phyloP scores from a whole-genome alignment of 2,888 invertebrate genomes.

The Iphiclides podalirius region DNA sequence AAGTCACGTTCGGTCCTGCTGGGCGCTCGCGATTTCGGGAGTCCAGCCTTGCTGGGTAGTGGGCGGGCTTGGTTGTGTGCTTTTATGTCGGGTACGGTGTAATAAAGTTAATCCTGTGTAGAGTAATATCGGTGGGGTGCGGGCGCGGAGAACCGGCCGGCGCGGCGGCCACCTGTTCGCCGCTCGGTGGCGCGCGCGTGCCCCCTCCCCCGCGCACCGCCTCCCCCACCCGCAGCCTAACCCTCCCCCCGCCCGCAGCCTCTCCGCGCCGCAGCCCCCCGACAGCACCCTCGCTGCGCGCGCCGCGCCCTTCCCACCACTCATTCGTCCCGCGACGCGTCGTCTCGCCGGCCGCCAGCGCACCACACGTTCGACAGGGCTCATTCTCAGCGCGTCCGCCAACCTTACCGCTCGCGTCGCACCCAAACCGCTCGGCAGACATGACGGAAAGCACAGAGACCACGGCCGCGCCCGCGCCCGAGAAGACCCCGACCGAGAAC shows the following conservation, averaged over 20 bases:
- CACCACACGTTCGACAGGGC: conserved; percentile 46
- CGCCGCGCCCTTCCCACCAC: conserved; percentile 69
- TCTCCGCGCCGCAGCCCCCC: conserved; percentile 33
- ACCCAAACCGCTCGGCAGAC: conserved; percentile 41
- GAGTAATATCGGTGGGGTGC: conserved; percentile 50
- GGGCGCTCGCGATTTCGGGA: conserved; percentile 45
- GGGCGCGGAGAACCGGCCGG: conserved; percentile 47
- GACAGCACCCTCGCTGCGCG: conserved; percentile 48
- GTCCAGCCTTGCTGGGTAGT: conserved; percentile 37
- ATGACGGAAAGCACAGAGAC: conserved; percentile 79
- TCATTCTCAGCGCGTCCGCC: conserved; percentile 66
- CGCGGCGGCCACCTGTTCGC: conserved; percentile 42
- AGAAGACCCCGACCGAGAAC: conserved; percentile 79
- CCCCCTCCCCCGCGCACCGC: conserved; percentile 27
- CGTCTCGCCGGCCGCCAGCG: conserved; percentile 66
- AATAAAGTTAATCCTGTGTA: conserved; percentile 71
- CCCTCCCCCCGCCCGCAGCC: conserved; percentile 33
- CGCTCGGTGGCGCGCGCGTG: conserved; percentile 41
- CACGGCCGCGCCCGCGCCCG: conserved; percentile 74
- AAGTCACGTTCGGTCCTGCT: conserved; percentile 71
- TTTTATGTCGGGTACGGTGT: conserved; percentile 56
- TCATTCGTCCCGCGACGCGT: conserved; percentile 78
- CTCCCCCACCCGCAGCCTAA: too few relatives aligned
- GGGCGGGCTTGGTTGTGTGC: conserved; percentile 38
- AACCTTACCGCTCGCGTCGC: conserved; percentile 53